These are phyloP conservation scores for Marmota flaviventris DNA, from an alignment of 2,113 vertebrate species.

Conservation along the genomic window DNA sequence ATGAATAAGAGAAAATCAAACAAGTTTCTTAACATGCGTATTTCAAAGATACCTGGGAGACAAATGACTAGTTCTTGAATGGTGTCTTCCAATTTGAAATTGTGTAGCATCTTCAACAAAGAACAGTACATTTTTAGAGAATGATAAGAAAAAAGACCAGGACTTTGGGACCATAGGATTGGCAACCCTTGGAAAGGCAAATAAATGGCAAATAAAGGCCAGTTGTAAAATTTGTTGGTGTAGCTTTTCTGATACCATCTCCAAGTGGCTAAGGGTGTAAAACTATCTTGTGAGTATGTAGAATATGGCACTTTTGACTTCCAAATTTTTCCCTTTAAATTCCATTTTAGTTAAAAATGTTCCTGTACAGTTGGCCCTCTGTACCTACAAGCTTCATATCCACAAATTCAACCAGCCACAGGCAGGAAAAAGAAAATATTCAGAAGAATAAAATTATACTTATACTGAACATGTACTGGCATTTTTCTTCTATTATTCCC, in stretches of 20 bases:
- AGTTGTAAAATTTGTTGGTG: not conserved
- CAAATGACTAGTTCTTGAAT: not conserved
- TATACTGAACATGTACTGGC: not conserved
- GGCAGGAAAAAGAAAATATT: no score
- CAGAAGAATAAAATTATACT: not conserved
- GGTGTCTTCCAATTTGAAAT: not conserved
- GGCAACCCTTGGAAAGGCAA: not conserved
- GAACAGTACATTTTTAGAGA: not conserved
- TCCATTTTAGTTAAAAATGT: not conserved
- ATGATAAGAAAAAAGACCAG: no score
- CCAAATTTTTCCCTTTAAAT: not conserved
- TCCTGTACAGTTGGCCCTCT: not conserved
- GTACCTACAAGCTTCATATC: not conserved
- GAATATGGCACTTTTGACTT: not conserved
- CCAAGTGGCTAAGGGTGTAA: not conserved
- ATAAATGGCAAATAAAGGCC: not conserved
- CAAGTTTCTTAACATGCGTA: not conserved
- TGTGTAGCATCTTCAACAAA: not conserved
- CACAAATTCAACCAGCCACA: not conserved
- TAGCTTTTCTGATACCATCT: not conserved
- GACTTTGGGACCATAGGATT: rapidly evolving
- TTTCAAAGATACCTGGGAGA: not conserved
- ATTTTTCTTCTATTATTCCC: not conserved
- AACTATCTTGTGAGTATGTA: not conserved
- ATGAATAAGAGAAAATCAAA: not conserved